Percentiles rank a stretch among this genome's conserved stretches.
These are phyloP conservation scores for Rhaphigaster nebulosa DNA, from an alignment of 2,888 invertebrate species.

Conservation along the genomic window DNA sequence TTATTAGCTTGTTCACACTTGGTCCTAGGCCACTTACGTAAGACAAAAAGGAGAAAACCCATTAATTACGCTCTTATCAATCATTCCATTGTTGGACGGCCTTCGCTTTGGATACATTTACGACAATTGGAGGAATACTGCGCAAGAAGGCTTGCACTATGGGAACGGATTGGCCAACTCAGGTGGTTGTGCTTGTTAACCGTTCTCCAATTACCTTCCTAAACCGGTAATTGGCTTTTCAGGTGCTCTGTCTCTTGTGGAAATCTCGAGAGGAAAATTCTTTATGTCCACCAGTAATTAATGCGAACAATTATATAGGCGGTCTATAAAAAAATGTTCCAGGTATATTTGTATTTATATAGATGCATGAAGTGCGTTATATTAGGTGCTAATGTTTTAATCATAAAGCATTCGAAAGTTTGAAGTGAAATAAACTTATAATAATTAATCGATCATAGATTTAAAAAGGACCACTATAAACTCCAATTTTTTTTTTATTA, in stretches of 20 bases:
- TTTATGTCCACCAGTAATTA: background rate
- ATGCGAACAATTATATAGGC: background rate
- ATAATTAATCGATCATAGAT: no score
- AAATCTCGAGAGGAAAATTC: background rate
- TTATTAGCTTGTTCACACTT: slow-evolving; percentile 36
- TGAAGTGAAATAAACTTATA: no score
- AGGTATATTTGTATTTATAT: no score
- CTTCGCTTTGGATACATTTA: slow-evolving; percentile 11
- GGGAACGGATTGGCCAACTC: background rate
- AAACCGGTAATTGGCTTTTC: background rate
- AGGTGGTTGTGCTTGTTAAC: background rate
- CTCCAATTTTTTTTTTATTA: no score
- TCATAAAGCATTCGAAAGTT: no score
- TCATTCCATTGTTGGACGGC: slow-evolving; percentile 26
- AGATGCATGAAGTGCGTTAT: no score
- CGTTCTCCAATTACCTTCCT: background rate
- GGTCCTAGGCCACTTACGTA: background rate
- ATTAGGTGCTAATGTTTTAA: no score
- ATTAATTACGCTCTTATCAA: slow-evolving; percentile 24
- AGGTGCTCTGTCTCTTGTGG: background rate
- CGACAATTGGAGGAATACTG: slow-evolving; percentile 8
- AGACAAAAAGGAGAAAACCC: slow-evolving; percentile 6
- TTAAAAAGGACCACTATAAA: no score
- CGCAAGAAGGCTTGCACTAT: background rate
- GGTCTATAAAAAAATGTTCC: background rate